Conservation (phyloP, 1,140 invertebrate genomes). For the Chrysomallon squamiferum region DNA sequence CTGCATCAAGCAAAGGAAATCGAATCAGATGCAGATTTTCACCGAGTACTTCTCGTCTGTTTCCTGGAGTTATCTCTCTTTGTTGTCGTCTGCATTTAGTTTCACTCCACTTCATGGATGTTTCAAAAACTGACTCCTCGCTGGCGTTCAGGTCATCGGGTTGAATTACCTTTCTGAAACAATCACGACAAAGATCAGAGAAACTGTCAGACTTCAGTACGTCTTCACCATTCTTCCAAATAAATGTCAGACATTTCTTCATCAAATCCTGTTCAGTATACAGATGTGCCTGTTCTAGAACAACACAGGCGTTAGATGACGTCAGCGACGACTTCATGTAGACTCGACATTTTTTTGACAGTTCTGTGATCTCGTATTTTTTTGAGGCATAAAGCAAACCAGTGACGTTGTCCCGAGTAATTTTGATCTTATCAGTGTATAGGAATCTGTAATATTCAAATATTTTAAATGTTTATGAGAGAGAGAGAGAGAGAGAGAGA, state of each 20-base stretch:
- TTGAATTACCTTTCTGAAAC: background rate
- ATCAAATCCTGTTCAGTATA: slow-evolving; percentile 33
- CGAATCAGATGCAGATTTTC: background rate
- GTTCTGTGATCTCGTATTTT: slow-evolving; percentile 80
- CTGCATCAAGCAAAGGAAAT: background rate
- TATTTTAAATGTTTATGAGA: too few relatives aligned
- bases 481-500: too few relatives aligned
- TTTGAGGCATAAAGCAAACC: slow-evolving; percentile 82
- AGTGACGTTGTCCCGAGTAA: slow-evolving; percentile 83
- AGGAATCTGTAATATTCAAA: slow-evolving; percentile 39
- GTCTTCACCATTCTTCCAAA: slow-evolving; percentile 7
- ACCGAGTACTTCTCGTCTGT: background rate
- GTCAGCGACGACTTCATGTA: slow-evolving; percentile 79
- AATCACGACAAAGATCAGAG: slow-evolving; percentile 13
- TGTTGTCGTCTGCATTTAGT: background rate
- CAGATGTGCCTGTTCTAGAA: slow-evolving; percentile 33
- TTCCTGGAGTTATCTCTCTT: background rate
- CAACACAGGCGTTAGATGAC: slow-evolving; percentile 75
- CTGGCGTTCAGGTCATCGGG: background rate
- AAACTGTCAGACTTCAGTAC: slow-evolving; percentile 19
- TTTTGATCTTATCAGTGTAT: slow-evolving; percentile 31
- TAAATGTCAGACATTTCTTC: slow-evolving; percentile 29
- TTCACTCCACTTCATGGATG: background rate
- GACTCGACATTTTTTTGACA: slow-evolving; percentile 81
- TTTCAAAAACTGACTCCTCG: background rate